Evolutionary conservation across 2,888 invertebrate genomes (phyloP), one percentile per base, ranked within the genome.

Genomic region (Heteromurus nitidus): DNA sequence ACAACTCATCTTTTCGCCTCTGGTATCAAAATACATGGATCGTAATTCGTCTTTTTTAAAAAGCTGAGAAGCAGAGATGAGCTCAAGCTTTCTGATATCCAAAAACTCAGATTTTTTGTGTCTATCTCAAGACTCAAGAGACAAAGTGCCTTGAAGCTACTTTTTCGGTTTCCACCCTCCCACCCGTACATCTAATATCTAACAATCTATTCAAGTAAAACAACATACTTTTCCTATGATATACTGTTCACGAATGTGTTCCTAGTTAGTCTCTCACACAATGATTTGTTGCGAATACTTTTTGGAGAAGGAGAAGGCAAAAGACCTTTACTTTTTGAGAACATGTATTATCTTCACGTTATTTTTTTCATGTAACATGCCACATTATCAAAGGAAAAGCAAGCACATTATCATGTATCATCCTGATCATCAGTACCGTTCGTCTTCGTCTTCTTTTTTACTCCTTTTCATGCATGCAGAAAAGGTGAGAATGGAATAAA

Each of bases 401-500:
- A 50, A 55, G 55, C 55, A 55, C 55, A 55, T 55, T 55, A 55
- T 55, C 55, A 55, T 55, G 55, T 24, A 58, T 58, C 58, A 58
- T 58, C 7, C 26, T n/a, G 28, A 24, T 28, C 58, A 58, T 3
- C 26, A 53, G 20, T 60, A 36, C 36, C 55, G 30, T 42, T 36
- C 26, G 13, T 47, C 28, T 13, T 31, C 42, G 18, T 36, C 11
- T 42, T 65, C 42, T 3, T 24, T 58, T 58, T 20, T 47, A 64
- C 50, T 64, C 3, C n/a, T 50, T 13, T 7, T 50, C n/a, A 67
- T 55, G 76, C 60, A 77, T 67, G 47, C 65, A 76, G 68, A 68
- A 47, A 58, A 75, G 76, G 76, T 77, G 76, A 77, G 76, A 77
- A 77, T 44, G 68, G 58, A 74, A 75, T 75, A 75, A 75, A 74